These are phyloP conservation scores for Oreochromis mossambicus DNA, from an alignment of 2,797 vertebrate species.

Conservation along the genomic window DNA sequence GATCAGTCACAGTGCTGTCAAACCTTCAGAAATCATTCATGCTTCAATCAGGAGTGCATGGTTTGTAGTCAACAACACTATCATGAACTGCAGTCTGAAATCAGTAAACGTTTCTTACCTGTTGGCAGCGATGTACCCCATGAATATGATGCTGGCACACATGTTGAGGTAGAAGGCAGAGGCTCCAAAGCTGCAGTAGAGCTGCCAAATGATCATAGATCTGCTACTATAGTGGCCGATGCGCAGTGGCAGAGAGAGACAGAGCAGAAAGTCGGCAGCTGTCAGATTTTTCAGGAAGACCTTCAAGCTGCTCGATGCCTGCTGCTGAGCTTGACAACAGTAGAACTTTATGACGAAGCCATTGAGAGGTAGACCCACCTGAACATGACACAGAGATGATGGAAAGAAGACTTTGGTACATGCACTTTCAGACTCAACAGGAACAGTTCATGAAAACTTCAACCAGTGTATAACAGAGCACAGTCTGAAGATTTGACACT, in stretches of 20 bases:
- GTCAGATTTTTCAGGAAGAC: background rate
- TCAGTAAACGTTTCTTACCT: too few relatives aligned
- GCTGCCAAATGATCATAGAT: background rate
- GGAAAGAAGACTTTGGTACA: background rate
- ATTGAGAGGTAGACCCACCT: background rate
- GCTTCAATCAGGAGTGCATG: background rate
- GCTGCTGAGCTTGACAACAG: background rate
- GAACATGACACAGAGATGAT: background rate
- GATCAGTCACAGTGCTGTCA: background rate
- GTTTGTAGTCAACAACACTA: background rate
- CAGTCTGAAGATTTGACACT: background rate
- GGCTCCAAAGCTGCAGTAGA: background rate
- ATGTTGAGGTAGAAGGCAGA: background rate
- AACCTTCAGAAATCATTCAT: background rate
- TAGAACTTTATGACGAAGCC: background rate
- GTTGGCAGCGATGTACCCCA: too few relatives aligned
- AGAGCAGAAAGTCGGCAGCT: background rate
- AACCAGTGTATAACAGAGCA: background rate
- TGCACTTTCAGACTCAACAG: background rate
- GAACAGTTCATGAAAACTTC: background rate
- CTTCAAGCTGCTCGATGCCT: background rate
- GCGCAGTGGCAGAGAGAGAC: background rate
- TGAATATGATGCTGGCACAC: too few relatives aligned
- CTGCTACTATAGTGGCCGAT: background rate
- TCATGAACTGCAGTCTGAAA: background rate